These are phyloP conservation scores for Orchestia grillus DNA, from an alignment of 1,140 invertebrate species.

Conservation along the genomic window DNA sequence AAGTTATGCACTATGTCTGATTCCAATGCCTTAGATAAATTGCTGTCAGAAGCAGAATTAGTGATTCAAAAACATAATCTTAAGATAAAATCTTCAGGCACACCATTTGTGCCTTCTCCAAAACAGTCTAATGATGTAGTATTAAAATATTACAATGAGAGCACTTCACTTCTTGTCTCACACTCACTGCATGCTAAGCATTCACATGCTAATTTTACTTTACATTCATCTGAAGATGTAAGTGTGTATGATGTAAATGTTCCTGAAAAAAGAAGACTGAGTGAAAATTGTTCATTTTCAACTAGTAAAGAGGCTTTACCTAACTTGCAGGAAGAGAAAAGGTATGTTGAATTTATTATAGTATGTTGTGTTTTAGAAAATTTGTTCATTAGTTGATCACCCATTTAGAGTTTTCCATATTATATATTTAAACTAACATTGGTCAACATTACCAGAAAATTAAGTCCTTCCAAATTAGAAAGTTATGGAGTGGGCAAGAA, in stretches of 20 bases:
- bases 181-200: background rate
- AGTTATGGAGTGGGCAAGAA: too few species aligned
- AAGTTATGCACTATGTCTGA: background rate
- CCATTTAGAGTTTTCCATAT: too few species aligned
- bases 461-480: too few species aligned
- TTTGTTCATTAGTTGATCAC: too few species aligned
- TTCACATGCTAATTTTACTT: background rate
- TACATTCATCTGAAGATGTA: background rate
- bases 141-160: background rate
- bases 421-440: too few species aligned
- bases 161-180: background rate
- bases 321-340: background rate
- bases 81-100: background rate
- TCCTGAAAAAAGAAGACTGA: background rate
- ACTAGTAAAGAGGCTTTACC: background rate
- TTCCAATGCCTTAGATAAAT: background rate
- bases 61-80: background rate
- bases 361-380: too few species aligned
- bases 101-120: background rate
- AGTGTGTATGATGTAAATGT: background rate
- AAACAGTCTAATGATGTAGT: background rate
- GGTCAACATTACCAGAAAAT: too few species aligned
- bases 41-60: background rate
- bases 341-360: background rate
- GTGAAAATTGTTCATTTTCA: background rate